phyloP scores from a whole-genome alignment of 2,113 vertebrate species.

The Apteryx mantelli region DNA sequence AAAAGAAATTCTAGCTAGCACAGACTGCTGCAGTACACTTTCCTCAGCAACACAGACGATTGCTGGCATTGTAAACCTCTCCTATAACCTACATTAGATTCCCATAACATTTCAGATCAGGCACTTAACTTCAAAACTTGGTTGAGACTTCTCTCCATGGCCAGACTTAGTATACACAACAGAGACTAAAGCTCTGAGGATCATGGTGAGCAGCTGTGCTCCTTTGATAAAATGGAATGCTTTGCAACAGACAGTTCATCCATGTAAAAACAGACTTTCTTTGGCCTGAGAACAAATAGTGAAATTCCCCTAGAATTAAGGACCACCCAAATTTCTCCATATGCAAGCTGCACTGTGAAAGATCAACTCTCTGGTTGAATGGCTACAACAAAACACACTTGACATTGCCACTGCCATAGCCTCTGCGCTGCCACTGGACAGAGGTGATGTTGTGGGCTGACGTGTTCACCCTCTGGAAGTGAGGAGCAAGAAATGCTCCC shows the following conservation, averaged over 20 bases:
- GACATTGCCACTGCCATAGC: background rate
- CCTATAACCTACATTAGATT: conserved; percentile 36
- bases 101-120: background rate
- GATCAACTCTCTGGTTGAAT: background rate
- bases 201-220: background rate
- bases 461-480: background rate
- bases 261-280: background rate
- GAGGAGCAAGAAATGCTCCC: background rate
- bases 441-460: conserved; percentile 4
- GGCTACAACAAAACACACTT: background rate
- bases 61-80: conserved; percentile 47
- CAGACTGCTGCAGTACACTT: conserved; percentile 44
- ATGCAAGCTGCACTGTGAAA: background rate
- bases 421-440: background rate
- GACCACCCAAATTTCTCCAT: background rate
- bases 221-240: conserved; percentile 18
- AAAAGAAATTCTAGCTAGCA: conserved; percentile 15
- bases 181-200: conserved; percentile 16
- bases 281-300: background rate
- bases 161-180: conserved; percentile 21
- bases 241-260: background rate
- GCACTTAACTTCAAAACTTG: conserved; percentile 25
- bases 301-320: background rate
- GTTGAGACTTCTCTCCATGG: background rate
- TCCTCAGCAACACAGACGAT: background rate